Base-by-base conservation (phyloP, 1,140 invertebrate species). In the Drusus annulatus region DNA sequence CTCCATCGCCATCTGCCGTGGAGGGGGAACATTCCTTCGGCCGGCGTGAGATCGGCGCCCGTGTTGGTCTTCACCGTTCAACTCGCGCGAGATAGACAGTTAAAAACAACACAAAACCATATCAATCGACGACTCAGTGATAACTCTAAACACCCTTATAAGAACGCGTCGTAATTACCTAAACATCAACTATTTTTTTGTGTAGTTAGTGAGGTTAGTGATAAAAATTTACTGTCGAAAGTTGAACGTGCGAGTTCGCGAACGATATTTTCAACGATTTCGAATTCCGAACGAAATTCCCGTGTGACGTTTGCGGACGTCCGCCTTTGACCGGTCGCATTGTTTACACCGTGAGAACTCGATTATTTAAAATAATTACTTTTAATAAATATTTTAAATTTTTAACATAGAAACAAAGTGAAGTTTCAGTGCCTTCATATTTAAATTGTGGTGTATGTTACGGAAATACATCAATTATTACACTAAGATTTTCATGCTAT, bases 11-110 rank as follows among this genome's bases (percentile, higher is more conserved):
- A 77, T 65, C 25, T 31, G 25, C 19, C 50, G 60, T 21, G 77
- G 62, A 54, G 62, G 76, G 81, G 81, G 78, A 77, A 82, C 81
- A 82, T 82, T 82, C 81, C 81, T 63, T 36, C 69, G 80, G 52
- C 60, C 69, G 69, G 76, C 76, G 76, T 71, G 76, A 81, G 80
- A 81, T 81, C 60, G 69, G 23, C 60, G 60, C 76, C 52, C 21
- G 80, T 76, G 76, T 78, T 78, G 58, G 69, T 73, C 75, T 77
- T 77, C 74, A 50, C n/a, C 31, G 31, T 45, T 25, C 28, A 78
- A 56, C 52, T 68, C 63, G 76, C 76, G 60, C 76, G 62, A 17
- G 36, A 36, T 36, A n/a, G 36, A 58, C 73, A 25, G 1, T 63
- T 23, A 23, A 63, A 63, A 19, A 63, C n/a, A 63, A 28, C 13